Percentiles rank a stretch among this genome's conserved stretches.
phyloP scores from a whole-genome alignment of 2,797 vertebrate species.

The Poeciliopsis turneri region DNA sequence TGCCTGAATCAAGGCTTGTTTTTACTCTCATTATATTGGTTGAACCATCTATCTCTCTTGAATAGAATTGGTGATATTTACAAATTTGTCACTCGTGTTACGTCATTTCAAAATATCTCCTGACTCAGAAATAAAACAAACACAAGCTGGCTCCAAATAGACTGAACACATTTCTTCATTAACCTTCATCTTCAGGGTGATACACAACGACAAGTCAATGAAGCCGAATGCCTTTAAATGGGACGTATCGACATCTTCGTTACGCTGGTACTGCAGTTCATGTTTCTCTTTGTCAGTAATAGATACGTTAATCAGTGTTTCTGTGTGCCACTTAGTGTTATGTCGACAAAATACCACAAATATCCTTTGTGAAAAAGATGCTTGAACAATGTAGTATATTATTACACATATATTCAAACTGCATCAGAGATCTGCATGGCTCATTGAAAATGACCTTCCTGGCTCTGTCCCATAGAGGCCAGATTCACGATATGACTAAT shows the following conservation, averaged over 20 bases:
- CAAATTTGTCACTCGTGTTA: not conserved
- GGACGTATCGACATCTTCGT: not conserved
- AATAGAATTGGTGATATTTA: not conserved
- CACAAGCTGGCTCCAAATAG: not conserved
- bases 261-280: not conserved
- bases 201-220: not conserved
- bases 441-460: not conserved
- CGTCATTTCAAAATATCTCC: not conserved
- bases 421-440: not conserved
- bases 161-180: not conserved
- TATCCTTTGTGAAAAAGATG: not conserved
- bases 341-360: constrained; percentile 8
- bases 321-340: not conserved
- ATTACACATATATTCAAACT: not conserved
- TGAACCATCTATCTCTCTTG: not conserved
- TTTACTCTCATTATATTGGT: not conserved
- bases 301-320: constrained; percentile 35
- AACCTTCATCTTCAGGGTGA: not conserved
- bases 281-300: constrained; percentile 15
- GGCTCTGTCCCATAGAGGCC: not conserved
- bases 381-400: not conserved
- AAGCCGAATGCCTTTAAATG: not conserved
- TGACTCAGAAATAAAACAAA: not conserved
- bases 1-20: not conserved
- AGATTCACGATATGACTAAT: not conserved